Conservation (phyloP, 2,888 invertebrate species). For the Drosophila flavopinicola region DNA sequence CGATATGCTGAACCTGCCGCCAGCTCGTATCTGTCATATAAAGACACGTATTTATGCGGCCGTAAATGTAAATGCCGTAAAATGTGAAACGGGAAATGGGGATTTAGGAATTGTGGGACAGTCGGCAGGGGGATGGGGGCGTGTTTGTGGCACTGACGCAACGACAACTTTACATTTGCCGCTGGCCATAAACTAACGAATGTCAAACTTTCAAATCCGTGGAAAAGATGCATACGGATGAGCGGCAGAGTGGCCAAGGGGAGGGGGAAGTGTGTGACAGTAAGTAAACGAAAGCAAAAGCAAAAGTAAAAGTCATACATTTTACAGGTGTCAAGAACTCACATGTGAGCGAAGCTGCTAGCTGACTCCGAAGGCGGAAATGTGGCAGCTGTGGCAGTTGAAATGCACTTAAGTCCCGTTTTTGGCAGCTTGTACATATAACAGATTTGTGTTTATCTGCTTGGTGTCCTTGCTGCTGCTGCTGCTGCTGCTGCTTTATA, state of each 20-base stretch:
- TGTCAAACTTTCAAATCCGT: slow-evolving; percentile 58
- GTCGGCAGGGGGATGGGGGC: neutral
- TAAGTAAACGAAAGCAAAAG: slow-evolving; percentile 6
- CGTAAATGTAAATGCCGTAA: slow-evolving; percentile 47
- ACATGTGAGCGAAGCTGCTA: slow-evolving; percentile 38
- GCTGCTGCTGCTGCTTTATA: neutral
- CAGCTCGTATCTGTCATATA: slow-evolving; percentile 18
- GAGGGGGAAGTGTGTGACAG: neutral
- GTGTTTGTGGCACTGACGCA: slow-evolving; percentile 21
- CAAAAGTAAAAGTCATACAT: slow-evolving; percentile 49
- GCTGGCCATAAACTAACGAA: slow-evolving; percentile 58
- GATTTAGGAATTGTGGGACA: neutral
- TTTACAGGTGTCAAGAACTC: slow-evolving; percentile 59
- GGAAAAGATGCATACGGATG: slow-evolving; percentile 21
- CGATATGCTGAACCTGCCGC: slow-evolving; percentile 23
- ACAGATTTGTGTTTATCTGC: slow-evolving; percentile 38
- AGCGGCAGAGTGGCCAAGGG: neutral
- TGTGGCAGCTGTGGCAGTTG: slow-evolving; percentile 15
- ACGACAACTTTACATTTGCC: slow-evolving; percentile 45
- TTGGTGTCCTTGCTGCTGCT: slow-evolving; percentile 19
- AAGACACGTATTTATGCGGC: slow-evolving; percentile 41
- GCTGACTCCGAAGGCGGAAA: neutral
- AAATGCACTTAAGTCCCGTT: slow-evolving; percentile 23
- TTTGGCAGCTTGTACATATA: slow-evolving; percentile 4
- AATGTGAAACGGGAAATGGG: slow-evolving; percentile 19